phyloP scores from a whole-genome alignment of 2,797 vertebrate species.

The Anabas testudineus region DNA sequence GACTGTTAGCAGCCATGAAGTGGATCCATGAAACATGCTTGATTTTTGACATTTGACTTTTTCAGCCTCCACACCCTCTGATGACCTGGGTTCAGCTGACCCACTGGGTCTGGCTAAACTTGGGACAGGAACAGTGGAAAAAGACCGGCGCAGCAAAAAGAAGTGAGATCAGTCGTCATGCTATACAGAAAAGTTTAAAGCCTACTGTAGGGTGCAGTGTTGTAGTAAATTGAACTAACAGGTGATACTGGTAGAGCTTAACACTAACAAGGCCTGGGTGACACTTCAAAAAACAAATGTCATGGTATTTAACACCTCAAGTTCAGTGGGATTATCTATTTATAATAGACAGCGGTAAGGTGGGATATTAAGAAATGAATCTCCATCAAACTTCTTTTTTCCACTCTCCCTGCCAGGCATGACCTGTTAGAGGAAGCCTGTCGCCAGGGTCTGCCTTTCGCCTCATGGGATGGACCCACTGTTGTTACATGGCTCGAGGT shows the following conservation, averaged over 20 bases:
- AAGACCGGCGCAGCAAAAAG: slow-evolving; percentile 94
- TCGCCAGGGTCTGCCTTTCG: slow-evolving; percentile 93
- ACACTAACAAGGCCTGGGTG: not conserved
- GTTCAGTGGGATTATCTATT: slow-evolving; percentile 46
- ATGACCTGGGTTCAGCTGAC: slow-evolving; percentile 90
- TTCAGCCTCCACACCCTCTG: slow-evolving; percentile 92
- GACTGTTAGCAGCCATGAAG: not conserved
- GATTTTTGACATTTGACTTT: slow-evolving; percentile 26
- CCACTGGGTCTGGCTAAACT: slow-evolving; percentile 92
- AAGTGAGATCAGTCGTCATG: slow-evolving; percentile 83
- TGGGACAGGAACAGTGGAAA: slow-evolving; percentile 90
- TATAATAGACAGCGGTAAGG: slow-evolving; percentile 45
- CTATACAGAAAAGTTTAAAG: slow-evolving; percentile 20
- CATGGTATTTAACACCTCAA: slow-evolving; percentile 23
- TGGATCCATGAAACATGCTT: not conserved
- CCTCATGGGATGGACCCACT: slow-evolving; percentile 94
- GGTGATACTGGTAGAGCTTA: not conserved
- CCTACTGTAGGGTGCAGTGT: not conserved
- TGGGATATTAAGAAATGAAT: slow-evolving; percentile 53
- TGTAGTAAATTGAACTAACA: not conserved
- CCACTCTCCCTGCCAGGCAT: slow-evolving; percentile 81
- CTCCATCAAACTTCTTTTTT: slow-evolving; percentile 48
- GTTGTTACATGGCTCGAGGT: slow-evolving; percentile 97
- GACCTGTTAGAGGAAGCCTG: slow-evolving; percentile 94
- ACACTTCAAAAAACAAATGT: not conserved